Evolutionary conservation across 2,113 vertebrate genomes (phyloP), one percentile per base, ranked within the genome.

Genomic region (Cinclus cinclus): DNA sequence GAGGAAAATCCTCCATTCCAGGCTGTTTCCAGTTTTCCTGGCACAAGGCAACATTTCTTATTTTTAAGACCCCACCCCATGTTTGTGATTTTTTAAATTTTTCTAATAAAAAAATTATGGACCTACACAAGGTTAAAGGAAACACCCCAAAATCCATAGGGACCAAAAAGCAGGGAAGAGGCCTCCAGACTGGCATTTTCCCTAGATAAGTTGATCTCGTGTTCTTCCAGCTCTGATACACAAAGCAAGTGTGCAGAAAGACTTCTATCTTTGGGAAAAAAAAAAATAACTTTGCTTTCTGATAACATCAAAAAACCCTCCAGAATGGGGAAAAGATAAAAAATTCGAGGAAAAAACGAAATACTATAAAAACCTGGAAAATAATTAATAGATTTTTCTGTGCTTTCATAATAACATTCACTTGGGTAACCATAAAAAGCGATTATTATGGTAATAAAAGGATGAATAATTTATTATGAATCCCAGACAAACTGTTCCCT

Each of bases 401-500:
- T 68, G 73, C 85, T 96, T 92, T 96, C 85, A 52, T 78, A 95
- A 95, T 18, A 93, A 62, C 90, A 39, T 91, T 95, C 67, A 70
- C 90, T 95, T 19, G 88, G 90, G 92, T 91, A 95, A 92, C 94
- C 88, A 77, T 90, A 95, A 95, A 95, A 96, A 94, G 27, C 0
- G 21, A 96, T 96, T 95, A 96, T 93, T 94, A 95, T 96, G 90
- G 93, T 94, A 96, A 95, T 96, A 94, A 96, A 86, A 89, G 55
- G 85, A 96, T 96, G 89, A 96, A 95, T 95, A 94, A 94, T 96
- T 95, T 94, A 94, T 97, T 93, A 75, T 53, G 89, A 90, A 47
- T 92, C 69, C 83, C 87, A 97, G 75, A 94, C 76, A 83, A 92
- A 87, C 41, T 28, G 53, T 67, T 95, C 89, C 70, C 35, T 86